Percentiles rank a stretch among this genome's conserved stretches.
phyloP scores from a whole-genome alignment of 2,888 invertebrate genomes.

The Sylvicola cinctus region DNA sequence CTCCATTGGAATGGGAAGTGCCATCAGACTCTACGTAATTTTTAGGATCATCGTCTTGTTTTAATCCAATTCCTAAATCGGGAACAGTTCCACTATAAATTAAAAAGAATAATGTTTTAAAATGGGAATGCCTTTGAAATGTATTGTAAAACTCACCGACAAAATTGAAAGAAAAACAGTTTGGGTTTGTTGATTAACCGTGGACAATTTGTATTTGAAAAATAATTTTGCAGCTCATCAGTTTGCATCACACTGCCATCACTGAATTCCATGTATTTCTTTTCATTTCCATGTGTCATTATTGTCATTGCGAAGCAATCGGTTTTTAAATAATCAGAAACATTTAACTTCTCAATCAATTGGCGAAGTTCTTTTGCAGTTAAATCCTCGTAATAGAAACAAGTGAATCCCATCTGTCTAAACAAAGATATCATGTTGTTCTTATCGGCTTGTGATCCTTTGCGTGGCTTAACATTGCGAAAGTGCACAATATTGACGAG shows the following conservation, averaged over 20 bases:
- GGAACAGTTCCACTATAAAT: too few species aligned
- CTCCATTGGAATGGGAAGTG: too few species aligned
- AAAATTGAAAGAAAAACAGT: conserved; percentile 1
- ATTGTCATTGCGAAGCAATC: conserved; percentile 1
- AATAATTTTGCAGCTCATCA: conserved; percentile 1
- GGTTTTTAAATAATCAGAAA: neutral
- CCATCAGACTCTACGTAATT: too few species aligned
- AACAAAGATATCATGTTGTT: conserved; percentile 1
- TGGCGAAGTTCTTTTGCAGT: neutral
- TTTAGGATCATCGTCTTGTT: too few species aligned
- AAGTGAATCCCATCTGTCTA: conserved; percentile 1
- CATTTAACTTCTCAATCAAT: conserved; percentile 1
- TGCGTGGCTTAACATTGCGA: neutral
- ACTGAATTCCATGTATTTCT: conserved; percentile 1
- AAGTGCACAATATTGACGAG: conserved; percentile 1
- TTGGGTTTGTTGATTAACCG: conserved; percentile 1
- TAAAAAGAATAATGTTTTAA: too few species aligned
- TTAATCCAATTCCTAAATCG: too few species aligned
- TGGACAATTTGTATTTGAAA: neutral
- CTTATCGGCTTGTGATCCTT: neutral
- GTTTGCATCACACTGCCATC: conserved; percentile 1
- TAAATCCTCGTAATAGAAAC: conserved; percentile 2
- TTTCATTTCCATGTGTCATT: conserved; percentile 1
- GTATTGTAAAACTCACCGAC: too few species aligned
- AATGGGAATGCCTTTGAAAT: too few species aligned